Evolutionary conservation across 2,797 vertebrate species (phyloP), one percentile per base, ranked within the genome.

Genomic region (Lagodon rhomboides): DNA sequence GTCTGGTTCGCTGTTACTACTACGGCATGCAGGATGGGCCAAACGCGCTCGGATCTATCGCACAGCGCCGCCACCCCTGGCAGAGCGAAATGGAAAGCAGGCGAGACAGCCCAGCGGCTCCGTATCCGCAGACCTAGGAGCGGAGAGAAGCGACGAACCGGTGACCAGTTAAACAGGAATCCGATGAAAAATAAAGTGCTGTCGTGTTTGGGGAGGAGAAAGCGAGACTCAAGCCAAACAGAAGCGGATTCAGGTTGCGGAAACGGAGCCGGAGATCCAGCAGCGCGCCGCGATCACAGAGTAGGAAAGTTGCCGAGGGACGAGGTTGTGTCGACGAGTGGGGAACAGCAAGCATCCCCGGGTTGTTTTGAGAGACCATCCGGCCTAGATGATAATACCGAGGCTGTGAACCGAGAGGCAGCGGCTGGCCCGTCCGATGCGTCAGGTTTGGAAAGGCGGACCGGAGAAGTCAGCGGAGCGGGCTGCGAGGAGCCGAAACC

Each of bases 11-110:
- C 54, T 59, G 68, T 69, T 90, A 92, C 82, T 86, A 89, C 77
- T 95, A 95, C 94, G 94, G 94, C 62, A 82, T 75, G 89, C 90
- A 74, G 82, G 77, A 95, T 95, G 95, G 96, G 95, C 80, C 96
- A 96, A 93, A 93, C 89, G 30, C 69, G 85, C 68, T 95, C 92
- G 58, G 71, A 65, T 77, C 75, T 88, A 0, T 87, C 85, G 18
- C 87, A 55, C 80, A 69, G 69, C 86, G 23, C 73, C 73, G 43
- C 72, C 71, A 23, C 88, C 18, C 49, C 86, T 1, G 76, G 64
- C 84, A 85, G 77, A 87, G 46, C 86, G 38, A 91, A 75, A 68
- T 76, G 91, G 89, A 91, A 82, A 83, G 56, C 90, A 9, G 75
- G 50, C 49, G 82, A 88, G 53, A 51, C 85, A 38, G 51, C 68